Evolutionary conservation across 2,888 invertebrate genomes (phyloP).

Genomic region (Meandrusa payeni): DNA sequence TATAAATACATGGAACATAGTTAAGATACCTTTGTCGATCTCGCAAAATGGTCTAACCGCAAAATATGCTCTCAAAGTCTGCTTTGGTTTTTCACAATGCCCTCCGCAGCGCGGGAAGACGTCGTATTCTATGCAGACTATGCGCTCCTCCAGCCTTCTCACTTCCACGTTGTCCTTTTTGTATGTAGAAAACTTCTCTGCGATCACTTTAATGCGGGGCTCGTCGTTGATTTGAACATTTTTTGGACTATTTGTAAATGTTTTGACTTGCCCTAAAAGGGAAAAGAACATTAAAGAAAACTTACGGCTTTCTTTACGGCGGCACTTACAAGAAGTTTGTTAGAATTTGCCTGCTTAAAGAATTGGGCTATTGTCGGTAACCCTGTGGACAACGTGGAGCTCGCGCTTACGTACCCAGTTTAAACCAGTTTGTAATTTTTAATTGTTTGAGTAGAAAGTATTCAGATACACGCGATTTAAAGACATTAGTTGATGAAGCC

Average conservation of each 20-base stretch:
- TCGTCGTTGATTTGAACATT: slow-evolving; percentile 49
- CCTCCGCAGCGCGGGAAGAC: slow-evolving; percentile 39
- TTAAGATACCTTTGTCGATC: slow-evolving; percentile 7
- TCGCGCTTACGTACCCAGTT: too few relatives aligned
- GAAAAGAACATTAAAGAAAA: not conserved
- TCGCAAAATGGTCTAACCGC: slow-evolving; percentile 42
- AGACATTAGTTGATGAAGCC: too few relatives aligned
- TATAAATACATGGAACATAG: too few relatives aligned
- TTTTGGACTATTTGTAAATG: slow-evolving; percentile 20
- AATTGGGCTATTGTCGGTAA: too few relatives aligned
- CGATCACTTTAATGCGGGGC: slow-evolving; percentile 59
- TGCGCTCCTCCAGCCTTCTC: slow-evolving; percentile 57
- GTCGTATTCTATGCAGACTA: slow-evolving; percentile 68
- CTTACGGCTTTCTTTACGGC: too few relatives aligned
- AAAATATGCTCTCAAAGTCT: slow-evolving; percentile 61
- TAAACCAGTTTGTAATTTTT: too few relatives aligned
- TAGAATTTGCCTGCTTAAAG: too few relatives aligned
- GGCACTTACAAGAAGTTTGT: too few relatives aligned
- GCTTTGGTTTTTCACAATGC: slow-evolving; percentile 35
- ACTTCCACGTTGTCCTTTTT: slow-evolving; percentile 58
- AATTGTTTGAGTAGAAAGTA: too few relatives aligned
- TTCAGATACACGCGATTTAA: too few relatives aligned
- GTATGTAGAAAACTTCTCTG: slow-evolving; percentile 55
- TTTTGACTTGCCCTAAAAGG: not conserved
- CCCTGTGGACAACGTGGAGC: too few relatives aligned